Evolutionary conservation across 2,113 vertebrate genomes (phyloP), one percentile per base, ranked within the genome.

Genomic region (Tragelaphus buxtoni): DNA sequence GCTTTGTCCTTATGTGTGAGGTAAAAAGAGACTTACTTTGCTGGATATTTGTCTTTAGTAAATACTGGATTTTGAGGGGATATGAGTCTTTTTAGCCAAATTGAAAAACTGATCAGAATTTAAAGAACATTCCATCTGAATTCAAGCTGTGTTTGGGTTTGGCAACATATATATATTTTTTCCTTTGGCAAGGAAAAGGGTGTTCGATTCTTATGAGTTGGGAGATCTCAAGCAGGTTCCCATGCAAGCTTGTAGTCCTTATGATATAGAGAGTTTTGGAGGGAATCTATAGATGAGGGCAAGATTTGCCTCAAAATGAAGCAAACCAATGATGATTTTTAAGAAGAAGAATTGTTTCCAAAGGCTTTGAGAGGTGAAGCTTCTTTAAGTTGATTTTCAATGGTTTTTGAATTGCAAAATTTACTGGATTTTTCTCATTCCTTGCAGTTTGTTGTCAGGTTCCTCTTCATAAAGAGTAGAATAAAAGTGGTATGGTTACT

Each of bases 141-240:
- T 97, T 97, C 94, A 96, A 96, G 55, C 93, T 97, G 72, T 93
- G 89, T 92, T 95, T 89, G 74, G 58, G 86, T 93, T 96, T 97
- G 95, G 88, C 53, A 87, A 47, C 24, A 32, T 82, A 56, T 49
- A 32, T 63, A 4, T 61, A 9, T 65, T 3, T 95, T n/a, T 49
- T 90, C 96, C 58, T 83, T 94, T 95, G 95, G 91, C 53, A 77
- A 87, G 42, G 30, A 61, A 83, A 94, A 95, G 9, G 35, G 20
- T 49, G 82, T 83, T 95, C 63, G 20, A 83, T 69, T 95, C 96
- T 84, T 84, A 83, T 51, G 53, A 93, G 16, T 84, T 96, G 30
- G 63, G 93, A 76, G 76, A 83, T 14, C 91, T 95, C 87, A 93
- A 47, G 74, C 60, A 90, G 42, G 39, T 53, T 81, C 56, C 58